Base-by-base conservation (phyloP, 2,888 invertebrate species). In the Eugnorisma glareosa region DNA sequence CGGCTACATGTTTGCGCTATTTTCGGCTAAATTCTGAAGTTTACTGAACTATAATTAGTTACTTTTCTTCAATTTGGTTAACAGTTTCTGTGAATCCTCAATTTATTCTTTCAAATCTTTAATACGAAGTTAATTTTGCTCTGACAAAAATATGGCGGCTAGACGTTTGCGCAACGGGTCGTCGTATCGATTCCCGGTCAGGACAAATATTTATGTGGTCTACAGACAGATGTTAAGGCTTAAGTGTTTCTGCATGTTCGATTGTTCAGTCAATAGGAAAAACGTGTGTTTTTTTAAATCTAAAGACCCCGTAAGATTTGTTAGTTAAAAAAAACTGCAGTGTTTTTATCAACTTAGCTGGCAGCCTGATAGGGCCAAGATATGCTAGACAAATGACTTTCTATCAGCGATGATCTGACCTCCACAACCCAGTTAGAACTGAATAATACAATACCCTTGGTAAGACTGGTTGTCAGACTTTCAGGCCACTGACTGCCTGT, bases 91-190 rank as follows among this genome's bases (percentile, higher is more conserved):
- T 57, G 15, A 57, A 57, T 6, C 57, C 6, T 54, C n/a, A 3
- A n/a, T 21, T 54, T 13, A 54, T 54, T 54, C 54, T 13, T 28
- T 28, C 28, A 28, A 51, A 57, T 28, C 6, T 28, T 28, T 15
- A 7, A 57, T 28, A 57, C 57, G 28, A 57, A 28, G 57, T 28
- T 28, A 28, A 28, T 57, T 28, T 28, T 57, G 18, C 18, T 51
- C 8, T 37, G 13, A 57, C 18, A n/a, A 18, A 73, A 73, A 51
- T 31, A 40, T 40, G 11, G 18, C 28, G 7, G 24, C 70, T 51
- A 40, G 40, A n/a, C 51, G 69, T 73, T 70, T 31, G 54, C n/a
- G 40, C 70, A 73, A 57, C 73, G 54, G 73, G 73, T n/a, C 40
- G 40, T 18, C 18, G 24, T 51, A 31, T 70, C 24, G 51, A 70